Conservation (phyloP, 2,888 invertebrate species). For the Thecocarcelia acutangulata region DNA sequence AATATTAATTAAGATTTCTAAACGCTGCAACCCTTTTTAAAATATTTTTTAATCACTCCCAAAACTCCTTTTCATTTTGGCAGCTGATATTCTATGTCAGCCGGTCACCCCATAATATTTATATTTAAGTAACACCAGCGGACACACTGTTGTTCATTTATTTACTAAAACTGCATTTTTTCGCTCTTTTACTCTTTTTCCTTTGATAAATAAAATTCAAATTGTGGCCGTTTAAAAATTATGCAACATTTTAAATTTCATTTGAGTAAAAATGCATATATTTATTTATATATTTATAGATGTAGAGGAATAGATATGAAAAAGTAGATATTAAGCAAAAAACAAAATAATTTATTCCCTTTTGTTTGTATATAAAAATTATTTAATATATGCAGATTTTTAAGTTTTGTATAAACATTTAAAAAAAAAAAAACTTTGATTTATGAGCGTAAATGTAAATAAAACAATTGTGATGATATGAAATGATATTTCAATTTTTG, state of each 20-base stretch:
- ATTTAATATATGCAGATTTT: conserved; percentile 49
- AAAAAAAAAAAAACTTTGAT: conserved; percentile 39
- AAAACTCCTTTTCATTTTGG: too few species aligned
- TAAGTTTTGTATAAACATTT: conserved; percentile 20
- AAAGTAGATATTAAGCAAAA: neutral
- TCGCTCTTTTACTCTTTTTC: too few species aligned
- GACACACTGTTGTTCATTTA: conserved; percentile 8
- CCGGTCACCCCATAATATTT: too few species aligned
- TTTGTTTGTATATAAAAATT: conserved; percentile 46
- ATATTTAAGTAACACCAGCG: neutral
- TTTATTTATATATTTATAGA: neutral
- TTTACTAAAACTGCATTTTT: conserved; percentile 17
- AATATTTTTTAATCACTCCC: too few species aligned
- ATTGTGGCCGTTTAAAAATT: conserved; percentile 41
- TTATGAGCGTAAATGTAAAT: conserved; percentile 40
- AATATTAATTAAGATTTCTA: too few species aligned
- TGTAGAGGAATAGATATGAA: neutral
- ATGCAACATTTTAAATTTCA: conserved; percentile 19
- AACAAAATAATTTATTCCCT: conserved; percentile 35
- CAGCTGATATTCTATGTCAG: too few species aligned
- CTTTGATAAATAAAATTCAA: too few species aligned
- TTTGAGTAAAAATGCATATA: too few species aligned
- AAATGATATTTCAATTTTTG: neutral
- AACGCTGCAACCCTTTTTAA: too few species aligned
- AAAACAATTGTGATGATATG: conserved; percentile 25